phyloP scores from a whole-genome alignment of 2,113 vertebrate genomes.

The Aepyceros melampus region DNA sequence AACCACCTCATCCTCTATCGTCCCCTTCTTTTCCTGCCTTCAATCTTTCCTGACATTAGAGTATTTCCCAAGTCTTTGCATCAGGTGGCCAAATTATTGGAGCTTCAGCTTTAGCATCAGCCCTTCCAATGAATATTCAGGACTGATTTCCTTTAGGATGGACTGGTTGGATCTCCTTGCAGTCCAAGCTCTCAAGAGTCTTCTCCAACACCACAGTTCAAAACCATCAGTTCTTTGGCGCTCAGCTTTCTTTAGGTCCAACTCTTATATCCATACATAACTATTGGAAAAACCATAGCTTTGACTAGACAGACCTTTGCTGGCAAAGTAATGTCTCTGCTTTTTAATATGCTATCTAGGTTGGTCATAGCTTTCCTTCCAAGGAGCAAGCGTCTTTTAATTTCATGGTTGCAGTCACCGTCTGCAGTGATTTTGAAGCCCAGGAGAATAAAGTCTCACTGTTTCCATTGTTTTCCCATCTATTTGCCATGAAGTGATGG shows the following conservation, averaged over 20 bases:
- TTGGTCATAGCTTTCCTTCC: not conserved
- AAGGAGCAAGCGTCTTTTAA: not conserved
- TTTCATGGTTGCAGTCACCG: not conserved
- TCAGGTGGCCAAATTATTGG: not conserved
- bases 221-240: not conserved
- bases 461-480: not conserved
- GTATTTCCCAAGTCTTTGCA: not conserved
- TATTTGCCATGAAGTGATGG: not conserved
- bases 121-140: not conserved
- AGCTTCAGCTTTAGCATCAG: not conserved
- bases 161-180: not conserved
- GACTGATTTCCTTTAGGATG: not conserved
- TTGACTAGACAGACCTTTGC: not conserved
- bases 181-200: not conserved
- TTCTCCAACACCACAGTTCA: not conserved
- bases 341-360: not conserved
- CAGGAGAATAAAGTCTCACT: not conserved
- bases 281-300: not conserved
- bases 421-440: not conserved
- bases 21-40: not conserved
- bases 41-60: not conserved
- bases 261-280: not conserved
- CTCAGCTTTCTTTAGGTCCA: not conserved
- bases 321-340: not conserved
- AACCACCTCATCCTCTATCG: not conserved